Evolutionary conservation across 2,888 invertebrate genomes (phyloP), one percentile per base, ranked within the genome.

Genomic region (Anoplius nigerrimus): DNA sequence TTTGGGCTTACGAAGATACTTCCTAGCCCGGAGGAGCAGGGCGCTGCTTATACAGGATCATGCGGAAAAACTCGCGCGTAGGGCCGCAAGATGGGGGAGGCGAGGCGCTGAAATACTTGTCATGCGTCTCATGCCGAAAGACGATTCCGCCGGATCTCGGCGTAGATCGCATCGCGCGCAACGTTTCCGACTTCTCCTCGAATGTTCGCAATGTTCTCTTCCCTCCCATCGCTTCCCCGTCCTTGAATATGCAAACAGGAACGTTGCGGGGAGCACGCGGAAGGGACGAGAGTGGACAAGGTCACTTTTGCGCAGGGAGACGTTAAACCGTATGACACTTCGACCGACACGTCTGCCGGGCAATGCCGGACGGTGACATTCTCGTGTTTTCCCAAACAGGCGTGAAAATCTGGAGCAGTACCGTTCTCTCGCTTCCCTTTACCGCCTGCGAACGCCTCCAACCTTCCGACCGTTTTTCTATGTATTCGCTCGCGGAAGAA

Each of bases 321-420:
- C 42, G 42, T 69, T 61, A 52, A 65, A 72, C 67, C 71, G 60
- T 74, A 34, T 43, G 66, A 71, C 71, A 71, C 71, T 72, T 67
- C 51, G 16, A 13, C 5, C 2, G 52, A 15, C 21, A 52, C 52
- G 22, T 21, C 52, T 21, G 16, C 52, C n/a, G 15, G 15, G 22
- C 3, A 21, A 20, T 11, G 52, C 52, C 34, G 34, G 27, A 18
- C 11, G 42, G 45, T 5, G 27, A 64, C 62, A 45, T 59, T 59
- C 4, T 59, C 5, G n/a, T 34, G 22, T 61, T 66, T 66, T 66
- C 62, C 46, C 69, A 74, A 81, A 83, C 78, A 78, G 68, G 79
- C 84, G 82, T 84, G 76, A 81, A 82, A 78, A 84, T 83, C 78
- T 84, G 71, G 83, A 78, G 77, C 82, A 78, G 76, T 69, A 66